Evolutionary conservation across 2,113 vertebrate genomes (phyloP).

Genomic region (Microtus pennsylvanicus): DNA sequence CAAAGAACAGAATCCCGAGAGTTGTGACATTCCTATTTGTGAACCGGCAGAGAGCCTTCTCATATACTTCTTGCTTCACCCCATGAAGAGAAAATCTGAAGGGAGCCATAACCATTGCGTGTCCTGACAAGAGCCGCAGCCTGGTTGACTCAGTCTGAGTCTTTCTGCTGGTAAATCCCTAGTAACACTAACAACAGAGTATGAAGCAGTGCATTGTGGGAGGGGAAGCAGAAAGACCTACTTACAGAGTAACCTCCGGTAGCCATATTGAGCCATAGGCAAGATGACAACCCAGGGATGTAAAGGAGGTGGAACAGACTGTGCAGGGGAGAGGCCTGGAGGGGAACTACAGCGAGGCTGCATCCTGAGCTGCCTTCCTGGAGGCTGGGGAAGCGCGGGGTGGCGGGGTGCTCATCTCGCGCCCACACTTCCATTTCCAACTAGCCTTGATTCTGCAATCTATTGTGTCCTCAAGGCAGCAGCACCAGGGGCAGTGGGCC

Average conservation of each 20-base stretch:
- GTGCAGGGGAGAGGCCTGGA: background rate
- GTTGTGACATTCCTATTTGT: slow-evolving; percentile 18
- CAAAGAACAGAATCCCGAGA: background rate
- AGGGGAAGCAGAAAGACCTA: background rate
- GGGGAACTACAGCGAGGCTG: background rate
- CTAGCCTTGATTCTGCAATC: background rate
- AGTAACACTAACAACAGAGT: background rate
- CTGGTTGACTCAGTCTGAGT: background rate
- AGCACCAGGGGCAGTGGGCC: background rate
- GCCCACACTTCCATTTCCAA: background rate
- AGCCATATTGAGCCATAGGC: background rate
- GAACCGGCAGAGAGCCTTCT: background rate
- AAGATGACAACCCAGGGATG: background rate
- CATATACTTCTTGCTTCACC: background rate
- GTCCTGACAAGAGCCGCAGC: background rate
- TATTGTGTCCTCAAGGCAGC: background rate
- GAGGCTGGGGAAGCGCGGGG: background rate
- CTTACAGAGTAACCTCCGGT: background rate
- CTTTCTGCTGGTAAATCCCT: slow-evolving; percentile 35
- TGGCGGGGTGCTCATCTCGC: background rate
- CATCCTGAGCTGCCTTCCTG: background rate
- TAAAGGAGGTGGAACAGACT: background rate
- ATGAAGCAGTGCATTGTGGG: background rate
- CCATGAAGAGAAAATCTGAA: background rate
- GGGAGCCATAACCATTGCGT: background rate